phyloP scores from a whole-genome alignment of 2,113 vertebrate genomes.

The Protobothrops flavoviridis region DNA sequence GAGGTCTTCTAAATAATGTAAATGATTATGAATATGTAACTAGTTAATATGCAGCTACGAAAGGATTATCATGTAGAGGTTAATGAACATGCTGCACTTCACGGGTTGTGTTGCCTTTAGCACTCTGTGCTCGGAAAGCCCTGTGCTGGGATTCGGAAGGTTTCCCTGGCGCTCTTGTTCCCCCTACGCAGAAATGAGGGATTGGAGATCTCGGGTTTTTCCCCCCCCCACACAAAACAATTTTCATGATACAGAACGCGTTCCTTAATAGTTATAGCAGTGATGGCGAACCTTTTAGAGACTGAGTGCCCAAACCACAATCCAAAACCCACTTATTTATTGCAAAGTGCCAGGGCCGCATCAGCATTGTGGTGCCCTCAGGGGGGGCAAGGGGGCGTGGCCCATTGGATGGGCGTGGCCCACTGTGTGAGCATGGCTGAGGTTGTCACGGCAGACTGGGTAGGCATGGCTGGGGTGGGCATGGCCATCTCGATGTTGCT shows the following conservation, averaged over 20 bases:
- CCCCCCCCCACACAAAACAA: background rate
- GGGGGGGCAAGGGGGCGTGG: too few relatives aligned
- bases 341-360: too few relatives aligned
- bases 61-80: constrained; percentile 82
- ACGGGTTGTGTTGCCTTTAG: constrained; percentile 70
- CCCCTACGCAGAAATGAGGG: constrained; percentile 48
- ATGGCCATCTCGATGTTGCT: too few relatives aligned
- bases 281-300: too few relatives aligned
- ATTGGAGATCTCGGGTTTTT: constrained; percentile 40
- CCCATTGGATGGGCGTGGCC: too few relatives aligned
- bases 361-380: too few relatives aligned
- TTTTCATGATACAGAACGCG: background rate
- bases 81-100: constrained; percentile 81
- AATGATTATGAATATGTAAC: constrained; percentile 86
- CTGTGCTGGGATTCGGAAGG: constrained; percentile 58
- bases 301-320: too few relatives aligned
- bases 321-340: too few relatives aligned
- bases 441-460: too few relatives aligned
- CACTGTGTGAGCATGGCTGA: too few relatives aligned
- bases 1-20: constrained; percentile 84
- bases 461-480: too few relatives aligned
- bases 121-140: constrained; percentile 74
- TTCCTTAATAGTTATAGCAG: background rate
- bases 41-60: constrained; percentile 83
- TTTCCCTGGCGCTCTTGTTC: constrained; percentile 50